Base-by-base conservation (phyloP, 2,888 invertebrate species). In the Mechanitis messenoides region DNA sequence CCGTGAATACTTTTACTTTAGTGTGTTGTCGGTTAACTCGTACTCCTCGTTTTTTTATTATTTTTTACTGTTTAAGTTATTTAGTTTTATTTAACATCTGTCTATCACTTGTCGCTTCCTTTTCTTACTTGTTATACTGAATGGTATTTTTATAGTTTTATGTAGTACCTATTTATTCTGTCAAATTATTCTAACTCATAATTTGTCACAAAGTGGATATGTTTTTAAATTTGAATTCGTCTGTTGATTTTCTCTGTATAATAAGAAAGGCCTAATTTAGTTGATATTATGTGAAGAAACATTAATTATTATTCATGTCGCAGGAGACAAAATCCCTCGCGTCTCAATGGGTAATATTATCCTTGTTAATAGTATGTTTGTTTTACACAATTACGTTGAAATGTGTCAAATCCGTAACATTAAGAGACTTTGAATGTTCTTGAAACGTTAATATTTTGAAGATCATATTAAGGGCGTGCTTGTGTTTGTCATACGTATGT, bases 321-420 rank as follows among this genome's bases (percentile, higher is more conserved):
- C 33, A 31, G 31, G 53, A 59, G 45, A 54, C 33, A 53, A 53
- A 59, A 46, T 28, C 35, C 38, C 28, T 46, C 11, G 50, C 31
- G 50, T 50, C 31, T 50, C 28, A 31, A 31, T 50, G 50, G 50
- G 50, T 31, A 50, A 50, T 50, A 46, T 54, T 54, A 59, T 59
- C n/a, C 55, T 54, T 54, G 33, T 59, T 53, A 46, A 53, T 38
- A 42, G 33, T 50, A 38, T 56, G 47, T 50, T 60, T 50, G 47
- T 38, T 60, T 60, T 55, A 46, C 55, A 55, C 47, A 60, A 55
- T 60, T 9, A 50, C 11, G 31, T 7, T 46, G 47, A 46, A 46
- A 7, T 6, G 28, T 47, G 45, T 42, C 33, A 47, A 59, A 55
- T 12, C 28, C 53, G 3, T 42, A 53, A 58, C 31, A 42, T n/a